Base-by-base conservation (phyloP, 2,888 invertebrate species). In the Protonemura montana region DNA sequence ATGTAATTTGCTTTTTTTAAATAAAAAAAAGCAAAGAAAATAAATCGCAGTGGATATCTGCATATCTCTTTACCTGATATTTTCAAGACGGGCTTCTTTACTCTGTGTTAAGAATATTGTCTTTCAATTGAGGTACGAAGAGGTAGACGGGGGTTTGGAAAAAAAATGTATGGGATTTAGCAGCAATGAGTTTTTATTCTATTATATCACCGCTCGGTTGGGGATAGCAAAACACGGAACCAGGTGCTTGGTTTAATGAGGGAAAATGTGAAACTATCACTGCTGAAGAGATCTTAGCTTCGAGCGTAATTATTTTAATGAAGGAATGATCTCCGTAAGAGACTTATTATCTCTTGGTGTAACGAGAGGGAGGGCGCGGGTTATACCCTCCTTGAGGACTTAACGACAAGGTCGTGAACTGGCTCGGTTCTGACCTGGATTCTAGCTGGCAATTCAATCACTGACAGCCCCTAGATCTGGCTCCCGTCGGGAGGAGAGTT, bases 381-480 rank as follows among this genome's bases (percentile, higher is more conserved):
- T n/a, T n/a, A n/a, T n/a, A n/a, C n/a, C n/a, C n/a, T n/a, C n/a
- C n/a, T n/a, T n/a, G 10, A 35, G 35, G 35, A 35, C 35, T 35
- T 13, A 21, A 59, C 59, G 59, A 21, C 59, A 59, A 59, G 78
- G 2, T 27, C 78, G 78, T 13, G 3, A 0, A 10, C 78, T 7
- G 1, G 28, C 2, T 25, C 26, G 78, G 78, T 25, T 78, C 26
- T 78, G 78, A 78, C 78, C 27, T 78, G 78, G n/a, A 2, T 26
- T 26, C 2, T 6, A 78, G 28, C 5, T 7, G 10, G 28, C 78
- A 42, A 41, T 82, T 41, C 82, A 7, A 82, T 82, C 82, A 82
- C 16, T 26, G 82, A n/a, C 82, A 82, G 26, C 82, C 35, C 7
- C 35, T 41, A 41, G 41, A 21, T n/a, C n/a, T n/a, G n/a, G 82